Base-by-base conservation (phyloP, 2,113 vertebrate genomes). In the Forbesichthys agassizii region DNA sequence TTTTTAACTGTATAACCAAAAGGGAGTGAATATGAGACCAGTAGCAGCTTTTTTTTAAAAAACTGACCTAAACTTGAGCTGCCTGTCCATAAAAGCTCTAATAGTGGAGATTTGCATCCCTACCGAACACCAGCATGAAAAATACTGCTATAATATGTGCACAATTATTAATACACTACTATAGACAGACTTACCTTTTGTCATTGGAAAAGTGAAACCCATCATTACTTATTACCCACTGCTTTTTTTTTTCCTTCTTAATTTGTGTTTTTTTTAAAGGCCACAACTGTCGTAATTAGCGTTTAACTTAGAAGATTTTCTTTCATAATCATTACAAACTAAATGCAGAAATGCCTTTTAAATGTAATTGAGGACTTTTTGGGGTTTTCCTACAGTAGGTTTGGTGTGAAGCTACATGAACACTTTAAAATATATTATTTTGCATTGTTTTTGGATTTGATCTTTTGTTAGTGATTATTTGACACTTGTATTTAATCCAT, bases 281-380 rank as follows among this genome's bases (percentile, higher is more conserved):
- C 13, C 75, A 59, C 48, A 69, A 52, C 16, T 74, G 27, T 73
- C 64, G 78, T 48, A 12, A 62, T 48, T 84, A 79, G 84, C 52
- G 58, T 86, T 82, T 81, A 67, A 80, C 53, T 64, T 66, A n/a
- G n/a, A 59, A 64, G 68, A 77, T 79, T 80, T 61, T 82, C 83
- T 42, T 42, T 27, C 9, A 84, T 82, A 76, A 79, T 80, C 16
- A 66, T 73, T 79, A 83, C 59, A 84, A 61, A 60, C 77, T 72
- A 84, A 84, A 92, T 87, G 87, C 92, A 84, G 89, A 93, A 74
- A 84, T 92, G 90, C 89, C 93, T 93, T 94, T 87, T 90, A 76
- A 75, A 9, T 86, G 86, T 71, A 82, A 92, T 82, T 78, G 63
- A 83, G 70, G 88, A 91, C 89, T 93, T 94, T 80, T 72, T 69